phyloP scores from a whole-genome alignment of 2,113 vertebrate genomes.

The Coturnix japonica region DNA sequence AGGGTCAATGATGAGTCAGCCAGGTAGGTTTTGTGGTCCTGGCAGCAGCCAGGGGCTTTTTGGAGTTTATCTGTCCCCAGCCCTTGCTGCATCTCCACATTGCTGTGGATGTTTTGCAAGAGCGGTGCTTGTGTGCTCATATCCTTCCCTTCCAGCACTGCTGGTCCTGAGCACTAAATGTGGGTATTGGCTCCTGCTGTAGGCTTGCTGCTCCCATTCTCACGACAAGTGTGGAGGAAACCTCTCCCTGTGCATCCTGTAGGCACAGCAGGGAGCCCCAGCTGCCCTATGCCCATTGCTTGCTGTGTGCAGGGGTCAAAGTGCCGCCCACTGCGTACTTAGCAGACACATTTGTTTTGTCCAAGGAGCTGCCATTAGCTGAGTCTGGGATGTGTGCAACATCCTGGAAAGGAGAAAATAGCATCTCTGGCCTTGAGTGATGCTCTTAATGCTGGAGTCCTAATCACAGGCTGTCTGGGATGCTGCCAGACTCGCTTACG shows the following conservation, averaged over 20 bases:
- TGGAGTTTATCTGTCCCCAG: not conserved
- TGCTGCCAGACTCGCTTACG: not conserved
- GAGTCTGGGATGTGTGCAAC: not conserved
- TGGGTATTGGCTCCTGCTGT: not conserved
- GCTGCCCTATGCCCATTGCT: not conserved
- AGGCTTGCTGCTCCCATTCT: not conserved
- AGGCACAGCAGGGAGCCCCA: not conserved
- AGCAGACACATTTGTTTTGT: not conserved
- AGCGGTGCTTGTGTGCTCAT: not conserved
- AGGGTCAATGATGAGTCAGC: not conserved
- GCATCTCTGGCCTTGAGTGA: fast-evolving
- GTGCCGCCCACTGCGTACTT: no score
- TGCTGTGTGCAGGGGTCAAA: not conserved
- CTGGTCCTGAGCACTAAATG: not conserved
- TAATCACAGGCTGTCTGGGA: not conserved
- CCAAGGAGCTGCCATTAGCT: not conserved
- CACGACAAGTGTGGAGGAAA: fast-evolving
- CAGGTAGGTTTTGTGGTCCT: not conserved
- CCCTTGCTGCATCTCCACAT: not conserved
- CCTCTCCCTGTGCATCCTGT: not conserved
- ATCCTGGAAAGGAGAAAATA: not conserved
- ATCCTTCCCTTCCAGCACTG: fast-evolving
- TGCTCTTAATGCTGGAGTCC: not conserved
- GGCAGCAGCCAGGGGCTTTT: not conserved
- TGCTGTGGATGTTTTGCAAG: not conserved